Conservation (phyloP, 1,140 invertebrate genomes). For the Campodea augens region DNA sequence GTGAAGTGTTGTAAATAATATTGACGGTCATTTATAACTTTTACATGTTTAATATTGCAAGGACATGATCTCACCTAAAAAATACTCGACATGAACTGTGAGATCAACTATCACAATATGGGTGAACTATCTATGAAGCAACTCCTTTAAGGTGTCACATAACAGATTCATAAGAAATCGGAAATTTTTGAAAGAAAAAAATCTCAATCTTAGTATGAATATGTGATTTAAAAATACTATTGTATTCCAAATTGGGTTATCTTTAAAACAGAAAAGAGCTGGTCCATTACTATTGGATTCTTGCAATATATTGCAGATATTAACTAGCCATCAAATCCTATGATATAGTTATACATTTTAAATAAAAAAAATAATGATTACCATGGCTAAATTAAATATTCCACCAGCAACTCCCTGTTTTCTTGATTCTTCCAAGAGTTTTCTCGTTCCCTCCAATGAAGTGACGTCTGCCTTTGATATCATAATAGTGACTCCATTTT, state of each 20-base stretch:
- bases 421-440: slow-evolving; percentile 26
- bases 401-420: slow-evolving; percentile 32
- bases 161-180: neutral
- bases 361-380: slow-evolving; percentile 21
- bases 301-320: no score
- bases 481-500: slow-evolving; percentile 25
- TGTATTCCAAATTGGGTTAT: neutral
- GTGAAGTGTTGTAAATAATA: no score
- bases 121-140: no score
- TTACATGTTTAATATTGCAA: no score
- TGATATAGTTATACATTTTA: neutral
- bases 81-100: no score
- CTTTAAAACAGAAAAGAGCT: neutral
- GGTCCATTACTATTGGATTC: no score
- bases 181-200: neutral
- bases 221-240: neutral
- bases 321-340: neutral
- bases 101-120: no score
- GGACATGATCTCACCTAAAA: no score
- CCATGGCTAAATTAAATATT: slow-evolving; percentile 39
- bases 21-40: no score
- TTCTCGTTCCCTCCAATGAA: slow-evolving; percentile 21
- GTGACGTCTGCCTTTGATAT: slow-evolving; percentile 28
- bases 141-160: neutral
- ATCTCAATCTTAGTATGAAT: neutral